These are phyloP conservation scores for Regulus satrapa DNA, from an alignment of 2,113 vertebrate genomes.

Conservation along the genomic window DNA sequence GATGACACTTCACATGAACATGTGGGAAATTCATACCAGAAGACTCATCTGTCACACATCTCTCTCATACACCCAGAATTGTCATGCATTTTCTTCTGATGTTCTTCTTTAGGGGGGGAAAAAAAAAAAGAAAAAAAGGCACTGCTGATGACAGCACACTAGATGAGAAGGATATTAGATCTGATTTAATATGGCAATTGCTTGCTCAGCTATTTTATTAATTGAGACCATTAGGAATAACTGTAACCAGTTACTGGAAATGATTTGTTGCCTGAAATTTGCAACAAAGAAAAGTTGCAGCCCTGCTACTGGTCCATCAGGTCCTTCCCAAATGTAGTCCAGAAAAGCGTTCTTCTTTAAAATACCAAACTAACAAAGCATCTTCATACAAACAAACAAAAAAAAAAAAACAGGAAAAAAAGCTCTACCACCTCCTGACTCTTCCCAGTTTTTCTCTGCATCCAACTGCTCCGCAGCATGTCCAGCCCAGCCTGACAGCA, in stretches of 20 bases:
- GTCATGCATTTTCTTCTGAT: background rate
- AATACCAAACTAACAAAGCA: background rate
- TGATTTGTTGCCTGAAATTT: background rate
- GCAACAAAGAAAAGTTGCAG: background rate
- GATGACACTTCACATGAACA: background rate
- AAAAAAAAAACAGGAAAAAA: background rate
- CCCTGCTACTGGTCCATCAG: background rate
- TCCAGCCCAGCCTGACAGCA: background rate
- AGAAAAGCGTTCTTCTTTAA: background rate
- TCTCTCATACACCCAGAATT: background rate
- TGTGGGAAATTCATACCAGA: background rate
- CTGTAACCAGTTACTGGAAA: background rate
- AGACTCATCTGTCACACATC: constrained; percentile 16
- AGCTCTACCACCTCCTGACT: background rate
- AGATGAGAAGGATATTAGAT: constrained; percentile 17
- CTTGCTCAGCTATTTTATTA: constrained; percentile 19
- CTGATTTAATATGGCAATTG: background rate
- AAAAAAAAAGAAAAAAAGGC: background rate
- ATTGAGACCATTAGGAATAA: background rate
- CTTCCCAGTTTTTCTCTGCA: background rate
- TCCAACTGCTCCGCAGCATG: background rate
- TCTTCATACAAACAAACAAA: background rate
- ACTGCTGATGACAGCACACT: background rate
- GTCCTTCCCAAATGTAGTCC: background rate
- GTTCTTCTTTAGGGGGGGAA: background rate